phyloP scores from a whole-genome alignment of 2,113 vertebrate species.

The Chlorocebus sabaeus region DNA sequence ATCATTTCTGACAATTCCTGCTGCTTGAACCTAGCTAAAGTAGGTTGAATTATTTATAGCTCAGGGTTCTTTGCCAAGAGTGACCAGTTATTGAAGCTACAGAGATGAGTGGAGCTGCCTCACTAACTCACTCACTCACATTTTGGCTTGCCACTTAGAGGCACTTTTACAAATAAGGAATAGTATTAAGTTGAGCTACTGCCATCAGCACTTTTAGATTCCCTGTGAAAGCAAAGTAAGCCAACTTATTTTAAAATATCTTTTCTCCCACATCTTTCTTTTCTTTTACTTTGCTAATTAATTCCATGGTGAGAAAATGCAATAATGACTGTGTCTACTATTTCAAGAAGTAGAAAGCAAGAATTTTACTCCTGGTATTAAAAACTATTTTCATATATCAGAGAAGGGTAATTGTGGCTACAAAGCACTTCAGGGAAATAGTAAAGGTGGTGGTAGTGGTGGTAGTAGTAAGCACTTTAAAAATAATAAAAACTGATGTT shows the following conservation, averaged over 20 bases:
- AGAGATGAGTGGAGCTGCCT: conserved; percentile 1
- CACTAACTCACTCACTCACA: neutral
- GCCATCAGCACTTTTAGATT: neutral
- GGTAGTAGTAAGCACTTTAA: neutral
- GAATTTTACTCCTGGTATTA: conserved; percentile 8
- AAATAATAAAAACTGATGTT: conserved; percentile 26
- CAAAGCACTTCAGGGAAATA: neutral
- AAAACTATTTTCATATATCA: neutral
- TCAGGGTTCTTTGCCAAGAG: conserved; percentile 46
- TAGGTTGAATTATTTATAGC: conserved; percentile 75
- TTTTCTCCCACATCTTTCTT: neutral
- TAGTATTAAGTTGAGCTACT: neutral
- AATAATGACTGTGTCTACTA: neutral
- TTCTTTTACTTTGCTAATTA: conserved; percentile 44
- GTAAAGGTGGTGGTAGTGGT: neutral
- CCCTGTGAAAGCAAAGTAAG: neutral
- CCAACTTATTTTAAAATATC: conserved; percentile 2
- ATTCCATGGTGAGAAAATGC: conserved; percentile 37
- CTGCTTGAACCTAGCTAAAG: conserved; percentile 43
- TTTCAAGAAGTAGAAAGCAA: conserved; percentile 45
- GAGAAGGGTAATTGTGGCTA: neutral
- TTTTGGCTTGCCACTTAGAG: neutral
- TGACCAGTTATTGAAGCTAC: conserved; percentile 44
- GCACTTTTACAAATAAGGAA: neutral
- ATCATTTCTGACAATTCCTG: conserved; percentile 50